Evolutionary conservation across 2,797 vertebrate species (phyloP).

Genomic region (Discoglossus pictus): DNA sequence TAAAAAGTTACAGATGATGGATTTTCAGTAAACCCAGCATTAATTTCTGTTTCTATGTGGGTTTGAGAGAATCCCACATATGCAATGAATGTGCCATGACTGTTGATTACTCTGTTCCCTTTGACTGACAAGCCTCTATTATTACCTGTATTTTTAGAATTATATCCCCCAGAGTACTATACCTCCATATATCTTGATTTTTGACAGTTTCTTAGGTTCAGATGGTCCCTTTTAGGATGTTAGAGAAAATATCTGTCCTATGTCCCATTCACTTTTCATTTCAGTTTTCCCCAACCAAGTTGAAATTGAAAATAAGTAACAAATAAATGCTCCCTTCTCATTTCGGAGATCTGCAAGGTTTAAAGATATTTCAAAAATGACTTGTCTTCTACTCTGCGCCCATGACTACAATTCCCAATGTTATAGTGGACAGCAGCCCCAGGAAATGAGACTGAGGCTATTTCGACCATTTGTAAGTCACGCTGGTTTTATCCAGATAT

Average conservation of each 20-base stretch:
- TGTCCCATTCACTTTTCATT: conserved; percentile 22
- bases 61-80: conserved; percentile 11
- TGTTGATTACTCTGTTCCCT: background rate
- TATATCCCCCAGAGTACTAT: conserved; percentile 8
- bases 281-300: conserved; percentile 15
- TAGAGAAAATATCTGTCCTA: conserved; percentile 23
- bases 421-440: conserved; percentile 21
- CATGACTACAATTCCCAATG: conserved; percentile 23
- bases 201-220: conserved; percentile 18
- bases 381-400: conserved; percentile 1
- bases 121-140: conserved; percentile 28
- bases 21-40: conserved; percentile 14
- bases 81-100: background rate
- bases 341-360: background rate
- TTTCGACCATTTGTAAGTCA: conserved; percentile 19
- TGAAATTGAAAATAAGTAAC: conserved; percentile 16
- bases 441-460: conserved; percentile 24
- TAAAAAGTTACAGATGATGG: conserved; percentile 6
- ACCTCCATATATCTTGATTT: conserved; percentile 23
- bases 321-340: conserved; percentile 3
- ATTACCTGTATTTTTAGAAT: conserved; percentile 39
- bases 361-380: conserved; percentile 20
- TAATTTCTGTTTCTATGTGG: background rate
- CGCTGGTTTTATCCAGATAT: background rate
- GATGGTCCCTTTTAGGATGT: conserved; percentile 9